Percentiles rank a stretch among this genome's conserved stretches.
These are phyloP conservation scores for Thermophis baileyi DNA, from an alignment of 2,113 vertebrate species.

Conservation along the genomic window DNA sequence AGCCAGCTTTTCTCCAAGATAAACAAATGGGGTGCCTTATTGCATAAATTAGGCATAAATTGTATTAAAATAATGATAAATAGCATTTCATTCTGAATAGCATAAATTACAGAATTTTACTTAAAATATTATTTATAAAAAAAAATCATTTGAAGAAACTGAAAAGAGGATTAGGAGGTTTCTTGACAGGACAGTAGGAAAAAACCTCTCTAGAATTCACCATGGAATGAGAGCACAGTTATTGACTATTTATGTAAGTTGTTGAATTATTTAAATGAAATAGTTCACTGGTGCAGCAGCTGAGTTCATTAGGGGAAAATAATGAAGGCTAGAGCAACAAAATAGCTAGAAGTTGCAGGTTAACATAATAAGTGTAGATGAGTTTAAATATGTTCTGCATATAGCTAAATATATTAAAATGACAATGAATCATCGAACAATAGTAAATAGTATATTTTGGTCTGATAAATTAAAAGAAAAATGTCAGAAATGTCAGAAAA, in stretches of 20 bases:
- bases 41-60: not conserved
- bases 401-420: not conserved
- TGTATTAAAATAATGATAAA: not conserved
- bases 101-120: not conserved
- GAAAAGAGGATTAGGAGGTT: not conserved
- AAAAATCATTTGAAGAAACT: not conserved
- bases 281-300: not conserved
- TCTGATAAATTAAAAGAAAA: conserved; percentile 7
- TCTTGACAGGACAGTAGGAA: not conserved
- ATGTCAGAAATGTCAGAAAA: not conserved
- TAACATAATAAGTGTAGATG: not conserved
- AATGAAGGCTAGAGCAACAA: not conserved
- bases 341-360: not conserved
- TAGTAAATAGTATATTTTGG: not conserved
- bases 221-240: not conserved
- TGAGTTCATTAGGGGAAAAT: not conserved
- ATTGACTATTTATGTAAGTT: not conserved
- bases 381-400: not conserved
- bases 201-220: not conserved
- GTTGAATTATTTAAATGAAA: not conserved
- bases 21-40: not conserved
- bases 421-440: not conserved
- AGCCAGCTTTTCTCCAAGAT: not conserved
- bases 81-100: not conserved
- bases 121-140: not conserved